Conservation (phyloP, 2,113 vertebrate species). For the Turdus rufiventris region DNA sequence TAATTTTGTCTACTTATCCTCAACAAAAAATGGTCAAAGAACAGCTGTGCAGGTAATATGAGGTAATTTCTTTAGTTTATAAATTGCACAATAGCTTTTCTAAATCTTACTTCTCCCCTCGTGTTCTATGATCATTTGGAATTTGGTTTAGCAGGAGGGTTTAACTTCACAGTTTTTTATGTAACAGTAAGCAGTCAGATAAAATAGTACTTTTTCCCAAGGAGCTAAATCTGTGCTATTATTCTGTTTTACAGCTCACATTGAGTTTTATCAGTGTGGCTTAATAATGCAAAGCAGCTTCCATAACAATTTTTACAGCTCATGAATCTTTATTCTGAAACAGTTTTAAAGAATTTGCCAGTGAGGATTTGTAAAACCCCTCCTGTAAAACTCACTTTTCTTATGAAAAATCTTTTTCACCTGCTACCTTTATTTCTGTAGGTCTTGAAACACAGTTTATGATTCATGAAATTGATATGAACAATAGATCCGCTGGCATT, state of each 20-base stretch:
- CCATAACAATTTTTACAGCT: not conserved
- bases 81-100: not conserved
- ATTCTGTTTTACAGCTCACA: not conserved
- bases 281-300: constrained; percentile 21
- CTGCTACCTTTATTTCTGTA: constrained; percentile 3
- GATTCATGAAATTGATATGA: constrained; percentile 4
- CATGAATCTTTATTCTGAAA: constrained; percentile 14
- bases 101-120: not conserved
- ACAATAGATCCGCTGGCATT: not conserved
- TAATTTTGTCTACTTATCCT: not conserved
- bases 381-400: not conserved
- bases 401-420: not conserved
- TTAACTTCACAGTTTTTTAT: not conserved
- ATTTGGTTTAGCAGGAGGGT: not conserved
- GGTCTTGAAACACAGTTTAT: constrained; percentile 10
- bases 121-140: not conserved
- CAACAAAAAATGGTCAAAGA: not conserved
- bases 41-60: not conserved
- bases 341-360: not conserved
- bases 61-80: not conserved
- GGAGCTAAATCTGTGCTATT: not conserved
- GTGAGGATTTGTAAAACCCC: not conserved
- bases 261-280: not conserved
- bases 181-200: not conserved
- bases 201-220: not conserved